Conservation (phyloP, 2,113 vertebrate species). For the Falco punctatus region DNA sequence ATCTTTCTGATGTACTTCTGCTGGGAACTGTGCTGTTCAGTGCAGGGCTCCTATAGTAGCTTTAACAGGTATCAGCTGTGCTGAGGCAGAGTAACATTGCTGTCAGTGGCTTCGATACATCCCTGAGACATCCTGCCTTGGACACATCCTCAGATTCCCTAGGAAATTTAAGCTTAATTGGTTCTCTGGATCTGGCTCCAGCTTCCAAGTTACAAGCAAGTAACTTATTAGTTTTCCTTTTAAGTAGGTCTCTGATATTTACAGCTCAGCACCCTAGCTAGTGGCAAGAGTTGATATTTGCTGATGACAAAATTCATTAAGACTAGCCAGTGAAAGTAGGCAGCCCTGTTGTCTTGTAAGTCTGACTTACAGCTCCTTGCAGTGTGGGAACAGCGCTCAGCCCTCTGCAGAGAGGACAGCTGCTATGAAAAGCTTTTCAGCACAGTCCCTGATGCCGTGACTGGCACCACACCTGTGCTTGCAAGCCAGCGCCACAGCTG, state of each 20-base stretch:
- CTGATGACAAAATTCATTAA: neutral
- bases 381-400: neutral
- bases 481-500: fast-evolving
- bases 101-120: neutral
- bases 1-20: neutral
- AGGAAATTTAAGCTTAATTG: neutral
- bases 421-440: neutral
- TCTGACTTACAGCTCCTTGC: neutral
- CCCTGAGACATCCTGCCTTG: neutral
- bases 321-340: neutral
- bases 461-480: neutral
- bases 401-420: neutral
- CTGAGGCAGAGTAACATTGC: neutral
- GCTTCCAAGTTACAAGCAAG: neutral
- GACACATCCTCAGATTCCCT: neutral
- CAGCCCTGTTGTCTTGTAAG: neutral
- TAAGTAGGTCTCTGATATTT: neutral
- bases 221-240: neutral
- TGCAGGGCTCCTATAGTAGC: neutral
- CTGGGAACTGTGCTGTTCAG: neutral
- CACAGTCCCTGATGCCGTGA: neutral
- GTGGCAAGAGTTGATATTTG: neutral
- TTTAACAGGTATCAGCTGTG: neutral
- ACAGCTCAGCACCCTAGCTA: neutral
- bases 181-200: neutral